Evolutionary conservation across 2,888 invertebrate genomes (phyloP).

Genomic region (Eurytoma adleriae): DNA sequence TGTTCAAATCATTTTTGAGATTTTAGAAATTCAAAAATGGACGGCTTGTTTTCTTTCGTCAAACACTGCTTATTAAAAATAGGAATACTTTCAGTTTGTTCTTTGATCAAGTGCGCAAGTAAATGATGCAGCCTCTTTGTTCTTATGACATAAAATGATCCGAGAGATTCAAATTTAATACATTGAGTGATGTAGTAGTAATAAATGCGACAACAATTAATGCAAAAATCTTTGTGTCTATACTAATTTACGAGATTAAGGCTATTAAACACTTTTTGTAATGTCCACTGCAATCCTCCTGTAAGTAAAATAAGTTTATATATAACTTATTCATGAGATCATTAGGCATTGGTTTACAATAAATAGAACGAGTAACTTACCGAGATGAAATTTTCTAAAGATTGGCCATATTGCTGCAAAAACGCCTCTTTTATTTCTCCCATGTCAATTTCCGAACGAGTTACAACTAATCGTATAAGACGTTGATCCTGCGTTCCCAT

Average conservation of each 20-base stretch:
- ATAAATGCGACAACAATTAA: constrained; percentile 27
- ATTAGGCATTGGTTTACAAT: constrained; percentile 19
- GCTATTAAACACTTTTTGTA: constrained; percentile 90
- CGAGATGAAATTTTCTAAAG: constrained; percentile 87
- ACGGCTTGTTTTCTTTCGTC: constrained; percentile 12
- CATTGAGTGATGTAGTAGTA: neutral
- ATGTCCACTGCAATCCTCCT: constrained; percentile 91
- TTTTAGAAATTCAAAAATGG: constrained; percentile 25
- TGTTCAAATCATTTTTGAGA: constrained; percentile 1
- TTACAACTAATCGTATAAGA: constrained; percentile 90
- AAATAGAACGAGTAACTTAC: constrained; percentile 76
- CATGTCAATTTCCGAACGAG: constrained; percentile 90
- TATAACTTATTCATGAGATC: constrained; percentile 19
- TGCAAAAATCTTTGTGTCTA: constrained; percentile 6
- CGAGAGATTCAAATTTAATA: constrained; percentile 11
- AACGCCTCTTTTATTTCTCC: constrained; percentile 90
- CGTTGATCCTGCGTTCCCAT: constrained; percentile 92
- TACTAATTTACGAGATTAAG: constrained; percentile 76
- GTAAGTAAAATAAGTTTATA: constrained; percentile 71
- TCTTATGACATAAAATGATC: neutral
- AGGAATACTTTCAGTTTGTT: constrained; percentile 32
- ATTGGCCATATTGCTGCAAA: constrained; percentile 84
- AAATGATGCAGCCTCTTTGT: constrained; percentile 1
- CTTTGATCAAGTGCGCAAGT: neutral
- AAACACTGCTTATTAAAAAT: neutral